phyloP scores from a whole-genome alignment of 2,797 vertebrate genomes.

The Trematomus bernacchii region DNA sequence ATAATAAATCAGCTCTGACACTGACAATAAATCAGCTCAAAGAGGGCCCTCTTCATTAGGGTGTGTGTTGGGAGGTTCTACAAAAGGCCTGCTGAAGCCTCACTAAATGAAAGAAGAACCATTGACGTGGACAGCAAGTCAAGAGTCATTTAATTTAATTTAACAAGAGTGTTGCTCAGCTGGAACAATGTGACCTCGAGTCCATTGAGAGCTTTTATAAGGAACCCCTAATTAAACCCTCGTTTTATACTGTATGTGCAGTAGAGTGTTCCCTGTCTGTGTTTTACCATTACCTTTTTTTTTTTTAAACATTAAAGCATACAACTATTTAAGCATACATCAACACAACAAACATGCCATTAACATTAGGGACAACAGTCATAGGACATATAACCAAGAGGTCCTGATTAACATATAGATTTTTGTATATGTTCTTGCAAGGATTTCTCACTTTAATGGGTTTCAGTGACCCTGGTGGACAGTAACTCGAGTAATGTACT shows the following conservation, averaged over 20 bases:
- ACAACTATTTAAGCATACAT: no score
- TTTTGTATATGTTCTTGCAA: neutral
- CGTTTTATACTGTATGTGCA: no score
- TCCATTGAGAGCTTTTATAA: no score
- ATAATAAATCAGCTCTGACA: constrained; percentile 14
- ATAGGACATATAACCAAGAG: neutral
- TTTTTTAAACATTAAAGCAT: no score
- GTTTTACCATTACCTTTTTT: no score
- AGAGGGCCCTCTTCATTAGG: constrained; percentile 22
- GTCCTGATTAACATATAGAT: neutral
- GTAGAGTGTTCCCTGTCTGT: no score
- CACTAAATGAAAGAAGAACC: constrained; percentile 6
- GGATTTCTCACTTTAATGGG: neutral
- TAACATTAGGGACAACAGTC: no score
- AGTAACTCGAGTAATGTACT: no score
- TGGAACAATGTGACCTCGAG: neutral
- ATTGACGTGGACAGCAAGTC: neutral
- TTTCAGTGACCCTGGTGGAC: neutral
- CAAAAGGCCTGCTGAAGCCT: neutral
- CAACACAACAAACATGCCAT: no score
- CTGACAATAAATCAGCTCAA: constrained; percentile 14
- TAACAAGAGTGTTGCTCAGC: neutral
- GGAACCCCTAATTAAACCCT: no score
- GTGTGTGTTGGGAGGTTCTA: neutral
- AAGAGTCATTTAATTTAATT: neutral